Conservation (phyloP, 2,888 invertebrate species). For the Esperia sulphurella region DNA sequence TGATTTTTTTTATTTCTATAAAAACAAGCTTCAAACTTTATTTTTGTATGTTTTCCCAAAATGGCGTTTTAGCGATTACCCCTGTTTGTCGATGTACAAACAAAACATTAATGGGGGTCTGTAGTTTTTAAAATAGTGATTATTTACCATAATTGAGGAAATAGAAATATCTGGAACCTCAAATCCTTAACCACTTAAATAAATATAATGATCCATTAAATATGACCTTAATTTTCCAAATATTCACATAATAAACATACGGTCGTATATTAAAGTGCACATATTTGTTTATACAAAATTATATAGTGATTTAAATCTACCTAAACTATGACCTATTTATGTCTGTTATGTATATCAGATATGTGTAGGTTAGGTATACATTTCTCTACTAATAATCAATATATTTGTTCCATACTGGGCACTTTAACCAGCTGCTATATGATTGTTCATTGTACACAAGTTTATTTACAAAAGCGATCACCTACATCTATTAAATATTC, state of each 20-base stretch:
- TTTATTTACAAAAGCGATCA: background rate
- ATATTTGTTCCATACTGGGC: slow-evolving; percentile 1
- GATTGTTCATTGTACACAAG: background rate
- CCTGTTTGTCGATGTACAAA: no score
- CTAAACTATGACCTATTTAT: slow-evolving; percentile 1
- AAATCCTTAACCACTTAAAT: slow-evolving; percentile 14
- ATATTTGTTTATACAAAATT: slow-evolving; percentile 18
- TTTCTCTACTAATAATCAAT: background rate
- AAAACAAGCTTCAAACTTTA: no score
- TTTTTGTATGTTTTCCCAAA: no score
- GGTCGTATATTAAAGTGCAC: slow-evolving; percentile 8
- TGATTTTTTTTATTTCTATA: no score
- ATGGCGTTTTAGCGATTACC: no score
- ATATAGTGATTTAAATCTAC: slow-evolving; percentile 10
- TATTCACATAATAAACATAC: slow-evolving; percentile 1
- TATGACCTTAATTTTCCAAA: slow-evolving; percentile 3
- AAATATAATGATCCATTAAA: slow-evolving; percentile 10
- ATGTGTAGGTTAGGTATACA: background rate
- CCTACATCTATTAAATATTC: slow-evolving; percentile 16
- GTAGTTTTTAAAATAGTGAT: no score
- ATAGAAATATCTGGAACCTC: slow-evolving; percentile 10
- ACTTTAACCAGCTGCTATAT: slow-evolving; percentile 6
- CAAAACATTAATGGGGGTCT: no score
- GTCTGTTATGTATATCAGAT: background rate
- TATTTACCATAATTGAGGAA: background rate